Evolutionary conservation across 2,797 vertebrate genomes (phyloP).

Genomic region (Macropodus opercularis): DNA sequence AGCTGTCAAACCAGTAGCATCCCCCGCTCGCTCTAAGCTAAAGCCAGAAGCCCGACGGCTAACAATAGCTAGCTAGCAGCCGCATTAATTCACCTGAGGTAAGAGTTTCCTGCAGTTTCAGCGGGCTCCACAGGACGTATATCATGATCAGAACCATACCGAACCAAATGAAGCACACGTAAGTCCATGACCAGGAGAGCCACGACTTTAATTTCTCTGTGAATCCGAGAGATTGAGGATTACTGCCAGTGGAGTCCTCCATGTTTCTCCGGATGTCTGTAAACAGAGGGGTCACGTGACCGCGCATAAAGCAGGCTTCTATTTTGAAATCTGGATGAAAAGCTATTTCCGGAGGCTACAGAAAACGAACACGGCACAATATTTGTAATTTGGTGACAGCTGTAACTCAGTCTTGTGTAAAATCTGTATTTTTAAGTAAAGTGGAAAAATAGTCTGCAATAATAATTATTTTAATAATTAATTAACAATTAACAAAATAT

Average conservation of each 20-base stretch:
- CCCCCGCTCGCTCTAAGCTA: conserved; percentile 48
- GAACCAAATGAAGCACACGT: conserved; percentile 87
- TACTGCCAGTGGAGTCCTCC: conserved; percentile 86
- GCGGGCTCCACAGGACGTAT: conserved; percentile 90
- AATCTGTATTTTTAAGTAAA: too few species aligned
- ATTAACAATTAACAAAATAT: too few species aligned
- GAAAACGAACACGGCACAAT: too few species aligned
- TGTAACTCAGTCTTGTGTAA: too few species aligned
- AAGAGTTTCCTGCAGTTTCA: conserved; percentile 91
- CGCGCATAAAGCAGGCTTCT: conserved; percentile 13
- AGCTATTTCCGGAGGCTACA: conserved; percentile 36
- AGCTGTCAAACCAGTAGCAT: conserved; percentile 58
- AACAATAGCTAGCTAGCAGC: conserved; percentile 73
- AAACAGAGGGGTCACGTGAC: conserved; percentile 85
- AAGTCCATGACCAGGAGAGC: conserved; percentile 88
- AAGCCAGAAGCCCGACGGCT: conserved; percentile 56
- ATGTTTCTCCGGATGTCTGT: conserved; percentile 88
- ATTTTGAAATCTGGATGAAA: conserved; percentile 53
- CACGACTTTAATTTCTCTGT: conserved; percentile 87
- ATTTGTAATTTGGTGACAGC: too few species aligned
- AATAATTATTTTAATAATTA: too few species aligned
- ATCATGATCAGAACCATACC: conserved; percentile 88
- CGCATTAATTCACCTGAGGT: conserved; percentile 86
- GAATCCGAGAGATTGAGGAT: conserved; percentile 82
- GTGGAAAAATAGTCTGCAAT: too few species aligned